These are phyloP conservation scores for Elegia similella DNA, from an alignment of 2,888 invertebrate species.

Conservation along the genomic window DNA sequence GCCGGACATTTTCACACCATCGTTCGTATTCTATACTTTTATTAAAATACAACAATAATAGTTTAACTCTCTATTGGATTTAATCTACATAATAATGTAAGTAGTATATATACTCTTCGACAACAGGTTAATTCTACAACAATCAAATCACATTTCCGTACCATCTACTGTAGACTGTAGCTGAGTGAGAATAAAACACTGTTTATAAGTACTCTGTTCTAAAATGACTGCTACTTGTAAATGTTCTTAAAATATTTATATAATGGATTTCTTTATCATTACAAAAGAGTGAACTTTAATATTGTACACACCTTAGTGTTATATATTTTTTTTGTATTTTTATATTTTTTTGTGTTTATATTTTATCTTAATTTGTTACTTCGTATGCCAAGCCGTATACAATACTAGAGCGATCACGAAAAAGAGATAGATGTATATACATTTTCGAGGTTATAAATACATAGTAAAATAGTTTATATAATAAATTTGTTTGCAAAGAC, in stretches of 20 bases:
- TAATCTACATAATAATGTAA: constrained; percentile 70
- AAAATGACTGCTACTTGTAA: constrained; percentile 70
- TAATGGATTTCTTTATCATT: constrained; percentile 51
- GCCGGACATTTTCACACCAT: constrained; percentile 72
- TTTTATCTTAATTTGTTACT: constrained; percentile 70
- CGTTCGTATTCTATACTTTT: constrained; percentile 60
- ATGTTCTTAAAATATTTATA: constrained; percentile 76
- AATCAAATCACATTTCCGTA: constrained; percentile 77
- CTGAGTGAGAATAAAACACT: constrained; percentile 52
- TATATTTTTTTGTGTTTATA: constrained; percentile 48
- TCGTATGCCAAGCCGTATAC: constrained; percentile 74
- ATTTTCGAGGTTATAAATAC: constrained; percentile 66
- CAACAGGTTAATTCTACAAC: constrained; percentile 74
- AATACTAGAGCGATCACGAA: constrained; percentile 72
- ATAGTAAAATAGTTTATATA: constrained; percentile 67
- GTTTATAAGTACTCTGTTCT: constrained; percentile 70
- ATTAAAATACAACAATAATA: constrained; percentile 75
- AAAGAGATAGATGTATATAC: constrained; percentile 61
- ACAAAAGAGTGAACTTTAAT: constrained; percentile 68
- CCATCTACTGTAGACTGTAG: constrained; percentile 61
- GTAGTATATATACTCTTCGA: constrained; percentile 64
- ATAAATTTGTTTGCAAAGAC: constrained; percentile 42
- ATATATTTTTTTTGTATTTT: constrained; percentile 56
- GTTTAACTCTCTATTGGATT: constrained; percentile 73
- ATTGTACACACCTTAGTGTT: constrained; percentile 74